Base-by-base conservation (phyloP, 1,140 invertebrate genomes). In the Copidosoma floridanum region DNA sequence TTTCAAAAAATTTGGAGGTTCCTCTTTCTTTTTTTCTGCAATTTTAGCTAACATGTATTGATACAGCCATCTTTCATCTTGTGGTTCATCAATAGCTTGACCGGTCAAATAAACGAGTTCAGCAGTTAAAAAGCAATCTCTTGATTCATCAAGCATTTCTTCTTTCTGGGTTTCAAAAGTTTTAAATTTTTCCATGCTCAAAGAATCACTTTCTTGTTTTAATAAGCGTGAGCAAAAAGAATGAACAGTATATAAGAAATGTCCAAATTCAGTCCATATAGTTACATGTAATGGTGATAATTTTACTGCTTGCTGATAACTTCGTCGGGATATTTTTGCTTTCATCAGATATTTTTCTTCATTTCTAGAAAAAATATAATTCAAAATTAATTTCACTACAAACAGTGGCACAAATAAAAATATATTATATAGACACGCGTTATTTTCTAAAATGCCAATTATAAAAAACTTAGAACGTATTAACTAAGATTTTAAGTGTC, bases 41-140 rank as follows among this genome's bases (percentile, higher is more conserved):
- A 95, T 89, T 85, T 98, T 97, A 1, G 91, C 94, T 20, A 96
- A 80, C 89, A 97, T 95, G 70, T 96, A 97, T 71, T 93, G 90
- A 70, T 91, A 87, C 12, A 95, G 79, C 95, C 95, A 98, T 44
- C 86, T 79, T 71, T 94, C 92, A 69, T 93, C 90, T 29, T 86
- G 83, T 51, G 63, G 58, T 47, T 82, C 76, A 7, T 75, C 72
- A 11, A 66, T 65, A 18, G 60, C 68, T 48, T 66, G 67, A 57
- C 73, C 70, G 29, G 69, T 69, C 51, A 83, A 81, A 35, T 82
- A 82, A 58, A 85, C 84, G 67, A 81, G 82, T 68, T 87, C 84
- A 1, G 91, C 89, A 38, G 84, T 84, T 18, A 81, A 83, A 69
- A 95, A 97, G 79, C 91, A 94, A 61, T 88, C 83, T 35, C 85